These are phyloP conservation scores for Botia kubotai DNA, from an alignment of 2,797 vertebrate genomes.

Conservation along the genomic window DNA sequence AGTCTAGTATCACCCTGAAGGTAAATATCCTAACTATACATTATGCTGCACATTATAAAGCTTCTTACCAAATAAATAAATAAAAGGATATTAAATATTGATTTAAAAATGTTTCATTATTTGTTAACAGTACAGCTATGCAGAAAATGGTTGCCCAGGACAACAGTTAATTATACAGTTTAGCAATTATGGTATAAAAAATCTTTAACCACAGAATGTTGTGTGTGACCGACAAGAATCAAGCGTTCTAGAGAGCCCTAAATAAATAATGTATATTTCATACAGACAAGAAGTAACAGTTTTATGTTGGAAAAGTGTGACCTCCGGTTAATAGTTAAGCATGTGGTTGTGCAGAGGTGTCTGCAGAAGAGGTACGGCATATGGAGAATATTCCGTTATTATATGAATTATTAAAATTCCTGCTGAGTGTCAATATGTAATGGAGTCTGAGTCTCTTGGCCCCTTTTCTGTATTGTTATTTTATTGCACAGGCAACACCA, in stretches of 20 bases:
- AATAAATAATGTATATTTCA: not conserved
- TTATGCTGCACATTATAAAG: not conserved
- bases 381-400: conserved; percentile 22
- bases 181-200: not conserved
- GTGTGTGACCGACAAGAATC: not conserved
- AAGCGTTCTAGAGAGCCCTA: too few relatives aligned
- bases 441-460: conserved; percentile 29
- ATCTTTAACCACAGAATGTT: not conserved
- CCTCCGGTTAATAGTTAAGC: not conserved
- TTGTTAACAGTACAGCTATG: not conserved
- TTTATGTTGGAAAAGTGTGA: conserved; percentile 2
- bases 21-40: not conserved
- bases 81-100: conserved; percentile 1
- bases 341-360: not conserved
- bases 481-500: conserved; percentile 23
- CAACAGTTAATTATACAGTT: not conserved
- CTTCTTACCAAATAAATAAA: not conserved
- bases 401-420: conserved; percentile 40
- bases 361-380: not conserved
- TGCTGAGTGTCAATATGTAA: conserved; percentile 40
- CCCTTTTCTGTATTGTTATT: conserved; percentile 26
- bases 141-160: not conserved
- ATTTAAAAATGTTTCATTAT: conserved; percentile 7
- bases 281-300: not conserved
- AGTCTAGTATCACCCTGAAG: not conserved